Evolutionary conservation across 2,888 invertebrate genomes (phyloP), one percentile per base, ranked within the genome.

Genomic region (Mesorhabditis sp.): DNA sequence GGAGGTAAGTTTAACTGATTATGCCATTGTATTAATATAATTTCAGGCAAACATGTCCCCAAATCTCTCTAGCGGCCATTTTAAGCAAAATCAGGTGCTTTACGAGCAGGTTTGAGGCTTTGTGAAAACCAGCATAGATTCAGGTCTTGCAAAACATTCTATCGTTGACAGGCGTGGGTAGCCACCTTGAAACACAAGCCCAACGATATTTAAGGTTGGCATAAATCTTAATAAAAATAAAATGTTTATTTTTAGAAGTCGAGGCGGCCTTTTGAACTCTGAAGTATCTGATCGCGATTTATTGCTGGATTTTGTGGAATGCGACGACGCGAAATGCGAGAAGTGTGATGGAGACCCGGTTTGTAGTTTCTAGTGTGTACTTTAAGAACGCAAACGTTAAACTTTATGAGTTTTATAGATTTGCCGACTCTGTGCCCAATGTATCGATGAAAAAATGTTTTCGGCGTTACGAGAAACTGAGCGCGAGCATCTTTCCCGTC

Each of bases 1-100:
- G 90, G 97, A 97, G 88, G 89, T 88, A 77, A 79, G 82, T 66
- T 3, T 15, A 67, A 66, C 15, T 43, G 44, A 43, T 45, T 42
- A 50, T 15, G 7, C 44, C 44, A 58, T 4, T 43, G 44, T 42
- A 62, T 4, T 50, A 13, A 41, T 15, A 72, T 67, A 45, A 63
- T 85, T 86, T 58, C 81, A 89, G 89, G 95, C 94, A 0, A 97
- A 97, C 85, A 96, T 97, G 97, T 95, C 95, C 13, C 97, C 97
- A 0, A 97, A 97, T 88, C 89, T 97, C 71, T 94, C 94, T 0
- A 94, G 95, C 0, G 92, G 92, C 0, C 95, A 96, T 87, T 96
- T 91, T 86, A 91, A 92, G n/a, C 92, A 91, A 0, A 97, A 97
- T 87, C 83, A 84, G 62, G 86, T 93, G 44, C 87, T 97, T 0